Conservation (phyloP, 2,113 vertebrate species). For the Ptilonorhynchus violaceus region DNA sequence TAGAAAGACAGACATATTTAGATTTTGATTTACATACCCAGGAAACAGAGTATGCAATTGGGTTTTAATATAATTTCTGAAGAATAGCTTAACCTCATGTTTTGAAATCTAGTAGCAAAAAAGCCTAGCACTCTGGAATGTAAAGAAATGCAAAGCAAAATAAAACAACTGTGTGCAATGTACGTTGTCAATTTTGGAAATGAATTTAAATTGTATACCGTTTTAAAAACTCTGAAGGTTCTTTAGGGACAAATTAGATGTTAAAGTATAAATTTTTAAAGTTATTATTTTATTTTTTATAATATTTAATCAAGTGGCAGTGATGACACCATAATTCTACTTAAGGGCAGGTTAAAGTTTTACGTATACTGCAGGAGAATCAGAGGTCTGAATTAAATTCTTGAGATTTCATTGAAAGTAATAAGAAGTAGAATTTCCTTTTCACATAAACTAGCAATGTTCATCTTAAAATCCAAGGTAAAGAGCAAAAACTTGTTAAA, state of each 20-base stretch:
- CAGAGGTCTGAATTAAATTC: background rate
- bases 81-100: background rate
- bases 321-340: background rate
- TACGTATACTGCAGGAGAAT: background rate
- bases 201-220: background rate
- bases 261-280: background rate
- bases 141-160: background rate
- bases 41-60: background rate
- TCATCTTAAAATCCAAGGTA: background rate
- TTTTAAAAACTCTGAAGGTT: background rate
- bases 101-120: background rate
- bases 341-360: background rate
- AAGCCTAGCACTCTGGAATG: background rate
- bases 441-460: background rate
- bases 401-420: background rate
- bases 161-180: background rate
- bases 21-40: background rate
- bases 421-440: background rate
- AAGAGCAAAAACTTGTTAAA: background rate
- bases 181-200: background rate
- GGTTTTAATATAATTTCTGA: background rate
- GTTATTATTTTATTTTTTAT: background rate
- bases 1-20: background rate
- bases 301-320: background rate
- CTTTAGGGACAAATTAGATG: background rate